phyloP scores from a whole-genome alignment of 2,888 invertebrate genomes.

The Diarsia brunnea region DNA sequence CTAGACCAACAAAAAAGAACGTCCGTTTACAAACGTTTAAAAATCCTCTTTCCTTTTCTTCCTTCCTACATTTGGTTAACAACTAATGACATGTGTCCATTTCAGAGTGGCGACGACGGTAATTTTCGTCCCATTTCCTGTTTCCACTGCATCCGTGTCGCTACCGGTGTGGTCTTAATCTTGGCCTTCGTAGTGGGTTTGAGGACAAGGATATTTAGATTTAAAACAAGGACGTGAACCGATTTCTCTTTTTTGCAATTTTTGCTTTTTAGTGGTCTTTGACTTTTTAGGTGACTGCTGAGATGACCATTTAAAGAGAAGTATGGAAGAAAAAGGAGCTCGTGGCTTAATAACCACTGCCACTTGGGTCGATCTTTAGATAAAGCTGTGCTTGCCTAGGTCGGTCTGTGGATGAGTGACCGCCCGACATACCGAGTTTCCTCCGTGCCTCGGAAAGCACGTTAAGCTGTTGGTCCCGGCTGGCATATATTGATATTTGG shows the following conservation, averaged over 20 bases:
- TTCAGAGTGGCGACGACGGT: slow-evolving; percentile 41
- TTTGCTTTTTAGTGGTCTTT: not conserved
- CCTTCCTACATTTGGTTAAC: slow-evolving; percentile 21
- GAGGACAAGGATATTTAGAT: slow-evolving; percentile 7
- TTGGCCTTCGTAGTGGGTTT: slow-evolving; percentile 22
- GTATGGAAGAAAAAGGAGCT: too few relatives aligned
- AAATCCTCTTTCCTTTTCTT: slow-evolving; percentile 6
- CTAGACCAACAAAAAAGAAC: not conserved
- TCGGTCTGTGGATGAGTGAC: too few relatives aligned
- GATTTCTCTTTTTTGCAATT: not conserved
- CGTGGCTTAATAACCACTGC: too few relatives aligned
- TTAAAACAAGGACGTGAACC: not conserved
- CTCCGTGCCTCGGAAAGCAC: too few relatives aligned
- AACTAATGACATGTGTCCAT: slow-evolving; percentile 58
- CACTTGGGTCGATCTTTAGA: too few relatives aligned
- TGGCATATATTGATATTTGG: too few relatives aligned
- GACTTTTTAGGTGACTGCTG: too few relatives aligned
- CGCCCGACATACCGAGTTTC: too few relatives aligned
- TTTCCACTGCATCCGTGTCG: slow-evolving; percentile 46
- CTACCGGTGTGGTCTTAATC: slow-evolving; percentile 56
- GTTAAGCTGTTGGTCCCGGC: too few relatives aligned
- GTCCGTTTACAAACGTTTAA: slow-evolving; percentile 7
- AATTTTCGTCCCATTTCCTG: slow-evolving; percentile 56
- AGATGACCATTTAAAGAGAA: too few relatives aligned
- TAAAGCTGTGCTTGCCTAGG: too few relatives aligned